Conservation (phyloP, 2,113 vertebrate genomes). For the Natator depressus region DNA sequence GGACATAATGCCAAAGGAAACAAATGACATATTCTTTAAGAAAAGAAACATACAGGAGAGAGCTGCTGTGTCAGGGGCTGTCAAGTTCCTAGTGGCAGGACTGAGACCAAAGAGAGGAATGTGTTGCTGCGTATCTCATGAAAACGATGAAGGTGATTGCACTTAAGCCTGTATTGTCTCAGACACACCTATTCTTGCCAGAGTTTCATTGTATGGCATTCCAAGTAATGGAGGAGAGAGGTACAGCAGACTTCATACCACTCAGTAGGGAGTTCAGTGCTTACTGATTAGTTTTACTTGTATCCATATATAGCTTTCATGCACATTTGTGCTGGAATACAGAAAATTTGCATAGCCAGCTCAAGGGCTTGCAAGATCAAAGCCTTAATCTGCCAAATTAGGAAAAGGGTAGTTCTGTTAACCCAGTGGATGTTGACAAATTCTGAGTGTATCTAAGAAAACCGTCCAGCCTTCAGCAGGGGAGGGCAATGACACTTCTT, state of each 20-base stretch:
- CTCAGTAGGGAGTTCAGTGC: background rate
- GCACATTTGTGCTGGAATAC: background rate
- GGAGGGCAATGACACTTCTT: background rate
- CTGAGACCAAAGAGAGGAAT: background rate
- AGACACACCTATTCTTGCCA: background rate
- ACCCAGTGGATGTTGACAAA: background rate
- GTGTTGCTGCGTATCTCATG: background rate
- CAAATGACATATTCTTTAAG: background rate
- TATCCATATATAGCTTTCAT: rapidly evolving
- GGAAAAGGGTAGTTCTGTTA: background rate
- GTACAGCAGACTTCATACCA: background rate
- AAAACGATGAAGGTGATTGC: background rate
- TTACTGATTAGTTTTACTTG: background rate
- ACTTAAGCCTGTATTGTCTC: background rate
- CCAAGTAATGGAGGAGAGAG: background rate
- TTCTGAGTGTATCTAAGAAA: background rate
- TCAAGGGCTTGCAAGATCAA: background rate
- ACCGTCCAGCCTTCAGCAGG: background rate
- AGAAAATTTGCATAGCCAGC: rapidly evolving
- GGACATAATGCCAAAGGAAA: background rate
- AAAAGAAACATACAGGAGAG: constrained; percentile 61
- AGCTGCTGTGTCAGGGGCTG: background rate
- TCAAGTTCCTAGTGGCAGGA: background rate
- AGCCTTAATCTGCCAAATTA: background rate
- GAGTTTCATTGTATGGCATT: background rate